A percentile compares a stretch with the other conserved stretches of the same genome.
phyloP scores from a whole-genome alignment of 2,113 vertebrate species.

The Bettongia penicillata region DNA sequence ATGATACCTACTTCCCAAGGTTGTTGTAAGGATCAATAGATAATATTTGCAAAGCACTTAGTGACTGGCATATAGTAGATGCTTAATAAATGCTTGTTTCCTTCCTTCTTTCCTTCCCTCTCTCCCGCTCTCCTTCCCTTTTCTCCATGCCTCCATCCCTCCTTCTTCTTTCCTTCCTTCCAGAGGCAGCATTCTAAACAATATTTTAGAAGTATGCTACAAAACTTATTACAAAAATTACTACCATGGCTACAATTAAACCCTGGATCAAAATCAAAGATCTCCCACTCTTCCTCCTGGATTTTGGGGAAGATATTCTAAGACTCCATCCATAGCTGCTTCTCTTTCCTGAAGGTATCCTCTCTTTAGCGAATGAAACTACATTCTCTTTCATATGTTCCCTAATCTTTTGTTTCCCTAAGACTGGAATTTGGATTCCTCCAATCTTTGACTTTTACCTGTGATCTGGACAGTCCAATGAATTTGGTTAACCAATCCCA shows the following conservation, averaged over 20 bases:
- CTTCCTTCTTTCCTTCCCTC: too few species aligned
- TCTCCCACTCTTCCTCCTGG: background rate
- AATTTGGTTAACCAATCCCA: background rate
- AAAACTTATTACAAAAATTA: background rate
- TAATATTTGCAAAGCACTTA: background rate
- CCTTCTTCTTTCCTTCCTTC: background rate
- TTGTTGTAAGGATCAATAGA: background rate
- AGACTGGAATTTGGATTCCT: background rate
- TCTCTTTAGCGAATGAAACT: background rate
- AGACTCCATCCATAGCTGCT: background rate
- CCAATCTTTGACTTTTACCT: background rate
- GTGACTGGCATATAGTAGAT: background rate
- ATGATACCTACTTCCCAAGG: background rate
- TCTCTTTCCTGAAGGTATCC: background rate
- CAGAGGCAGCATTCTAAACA: background rate
- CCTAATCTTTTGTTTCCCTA: background rate
- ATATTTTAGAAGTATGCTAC: background rate
- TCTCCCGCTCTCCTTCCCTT: background rate
- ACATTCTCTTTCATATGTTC: background rate
- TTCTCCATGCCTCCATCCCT: background rate
- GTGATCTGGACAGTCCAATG: background rate
- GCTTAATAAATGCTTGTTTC: background rate
- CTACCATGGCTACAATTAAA: background rate
- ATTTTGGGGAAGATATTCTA: background rate
- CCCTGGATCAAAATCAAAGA: background rate